Percentiles rank a stretch among this genome's conserved stretches.
Evolutionary conservation across 2,797 vertebrate species (phyloP).

Genomic region (Loris lydekkerianus): DNA sequence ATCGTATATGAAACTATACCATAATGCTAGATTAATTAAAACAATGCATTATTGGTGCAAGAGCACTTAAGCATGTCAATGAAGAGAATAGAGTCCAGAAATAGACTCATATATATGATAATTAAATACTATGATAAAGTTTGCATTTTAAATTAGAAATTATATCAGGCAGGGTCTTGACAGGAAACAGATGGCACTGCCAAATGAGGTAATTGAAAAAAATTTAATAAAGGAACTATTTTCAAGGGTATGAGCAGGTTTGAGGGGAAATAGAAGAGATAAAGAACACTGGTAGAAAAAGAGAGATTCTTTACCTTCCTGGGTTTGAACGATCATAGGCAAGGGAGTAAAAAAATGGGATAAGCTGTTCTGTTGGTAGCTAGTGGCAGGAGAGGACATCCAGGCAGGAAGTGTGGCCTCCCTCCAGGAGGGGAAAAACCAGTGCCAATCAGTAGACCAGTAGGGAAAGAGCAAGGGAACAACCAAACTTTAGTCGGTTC

Average conservation of each 20-base stretch:
- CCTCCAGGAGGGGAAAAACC: background rate
- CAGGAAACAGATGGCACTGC: conserved; percentile 73
- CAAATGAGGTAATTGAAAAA: conserved; percentile 72
- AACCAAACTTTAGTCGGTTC: background rate
- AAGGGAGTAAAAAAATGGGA: background rate
- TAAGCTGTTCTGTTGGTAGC: background rate
- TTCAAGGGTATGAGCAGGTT: conserved; percentile 59
- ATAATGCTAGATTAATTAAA: conserved; percentile 64
- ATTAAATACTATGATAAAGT: conserved; percentile 74
- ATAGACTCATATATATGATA: conserved; percentile 76
- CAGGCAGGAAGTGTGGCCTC: background rate
- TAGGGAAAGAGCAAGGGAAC: background rate
- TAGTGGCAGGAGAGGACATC: background rate
- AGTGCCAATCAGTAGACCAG: background rate
- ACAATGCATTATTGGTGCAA: conserved; percentile 37
- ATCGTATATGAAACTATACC: background rate
- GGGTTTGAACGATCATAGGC: background rate
- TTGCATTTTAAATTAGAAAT: conserved; percentile 80
- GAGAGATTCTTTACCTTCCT: background rate
- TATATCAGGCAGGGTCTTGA: conserved; percentile 73
- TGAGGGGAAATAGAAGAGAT: background rate
- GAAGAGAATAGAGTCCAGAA: conserved; percentile 64
- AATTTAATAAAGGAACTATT: conserved; percentile 64
- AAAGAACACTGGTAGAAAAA: background rate
- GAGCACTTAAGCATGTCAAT: conserved; percentile 62